A percentile compares a stretch with the other conserved stretches of the same genome.
phyloP scores from a whole-genome alignment of 2,113 vertebrate genomes.

The Pristiophorus japonicus region DNA sequence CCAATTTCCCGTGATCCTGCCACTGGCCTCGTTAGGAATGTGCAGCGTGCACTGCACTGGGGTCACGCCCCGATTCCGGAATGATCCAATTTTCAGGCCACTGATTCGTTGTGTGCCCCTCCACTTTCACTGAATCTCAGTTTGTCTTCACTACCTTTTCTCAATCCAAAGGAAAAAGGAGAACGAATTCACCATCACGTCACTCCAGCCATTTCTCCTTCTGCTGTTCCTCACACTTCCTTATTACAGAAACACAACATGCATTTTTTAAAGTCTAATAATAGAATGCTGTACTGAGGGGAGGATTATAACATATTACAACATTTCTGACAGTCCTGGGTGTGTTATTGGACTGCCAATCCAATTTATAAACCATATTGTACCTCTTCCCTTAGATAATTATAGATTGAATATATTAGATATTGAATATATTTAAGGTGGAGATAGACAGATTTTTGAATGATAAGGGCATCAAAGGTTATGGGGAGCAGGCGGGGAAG shows the following conservation, averaged over 20 bases:
- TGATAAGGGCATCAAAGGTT: no score
- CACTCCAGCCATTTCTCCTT: not conserved
- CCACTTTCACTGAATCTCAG: not conserved
- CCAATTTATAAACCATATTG: not conserved
- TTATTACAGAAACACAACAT: not conserved
- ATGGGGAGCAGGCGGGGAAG: no score
- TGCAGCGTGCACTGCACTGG: not conserved
- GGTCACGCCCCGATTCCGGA: no score
- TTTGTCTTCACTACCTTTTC: not conserved
- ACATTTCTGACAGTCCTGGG: no score
- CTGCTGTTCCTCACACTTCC: not conserved
- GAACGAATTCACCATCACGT: not conserved
- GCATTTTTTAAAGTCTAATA: not conserved
- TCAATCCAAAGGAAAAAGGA: not conserved
- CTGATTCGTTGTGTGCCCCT: not conserved
- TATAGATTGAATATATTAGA: no score
- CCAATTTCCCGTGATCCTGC: not conserved
- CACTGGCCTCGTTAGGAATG: not conserved
- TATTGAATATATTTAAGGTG: no score
- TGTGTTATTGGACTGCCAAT: no score
- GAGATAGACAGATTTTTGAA: no score
- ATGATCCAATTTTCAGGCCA: not conserved
- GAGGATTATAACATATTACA: not conserved
- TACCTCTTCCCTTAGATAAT: not conserved
- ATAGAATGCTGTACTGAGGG: not conserved